Evolutionary conservation across 2,113 vertebrate genomes (phyloP), one percentile per base, ranked within the genome.

Genomic region (Hucho hucho): DNA sequence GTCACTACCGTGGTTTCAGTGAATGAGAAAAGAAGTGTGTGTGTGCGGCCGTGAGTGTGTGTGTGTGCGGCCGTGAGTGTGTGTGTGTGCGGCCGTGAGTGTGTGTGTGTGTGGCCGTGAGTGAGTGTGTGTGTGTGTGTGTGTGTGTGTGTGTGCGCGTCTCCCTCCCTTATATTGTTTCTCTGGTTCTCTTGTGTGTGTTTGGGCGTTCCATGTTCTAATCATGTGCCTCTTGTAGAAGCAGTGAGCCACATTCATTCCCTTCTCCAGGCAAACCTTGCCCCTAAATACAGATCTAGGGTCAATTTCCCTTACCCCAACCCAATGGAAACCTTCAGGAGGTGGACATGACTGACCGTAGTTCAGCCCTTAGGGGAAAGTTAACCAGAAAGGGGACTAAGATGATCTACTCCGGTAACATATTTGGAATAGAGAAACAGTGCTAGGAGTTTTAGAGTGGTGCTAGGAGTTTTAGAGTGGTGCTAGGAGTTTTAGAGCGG

Each of bases 191-290:
- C 18, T 56, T 56, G 49, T 49, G 68, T 70, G 18, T 47, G 22
- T 46, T 47, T 37, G 37, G 6, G 7, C 0, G 37, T 9, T 37
- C 53, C 7, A 0, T 2, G n/a, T 16, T 71, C 29, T 6, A 20
- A 78, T 76, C 75, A 79, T 63, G 65, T 78, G 75, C 80, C 69
- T 79, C 74, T 73, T 22, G 14, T 0, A 7, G 59, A 43, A 18
- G 73, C 78, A 78, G 25, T 6, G 12, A 24, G 61, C 43, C 66
- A 2, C 25, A 63, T 20, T 68, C 69, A 24, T 69, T 72, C 64
- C 79, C 73, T 14, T 20, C 20, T 69, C 46, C 7, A 37, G 37
- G 37, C 37, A 37, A 7, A 37, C 37, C 37, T 9, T 37, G 37
- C 70, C 29, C 22, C 49, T 20, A 56, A 56, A 16, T 2, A 56